Evolutionary conservation across 1,140 invertebrate genomes (phyloP), one percentile per base, ranked within the genome.

Genomic region (Popillia japonica): DNA sequence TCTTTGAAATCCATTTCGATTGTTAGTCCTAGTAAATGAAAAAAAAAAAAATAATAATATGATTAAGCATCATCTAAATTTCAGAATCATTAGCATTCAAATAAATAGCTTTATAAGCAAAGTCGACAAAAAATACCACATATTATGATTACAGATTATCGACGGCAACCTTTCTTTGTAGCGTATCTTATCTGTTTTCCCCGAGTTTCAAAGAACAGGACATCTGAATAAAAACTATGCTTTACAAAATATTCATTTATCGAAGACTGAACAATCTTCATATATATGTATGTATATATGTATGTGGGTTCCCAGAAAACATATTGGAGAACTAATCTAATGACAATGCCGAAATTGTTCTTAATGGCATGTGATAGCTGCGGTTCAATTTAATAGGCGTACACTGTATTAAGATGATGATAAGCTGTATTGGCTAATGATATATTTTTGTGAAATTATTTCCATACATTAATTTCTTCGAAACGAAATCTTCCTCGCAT

Each of bases 311-410:
- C 48, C 17, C 6, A 6, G 48, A 55, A 55, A 55, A 55, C 48
- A 17, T 55, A 55, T 55, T n/a, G 48, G 6, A 55, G 27, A 17
- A 17, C 14, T 55, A 55, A 55, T 17, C 48, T 55, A n/a, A 6
- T 55, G 48, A 55, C 48, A 55, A 55, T 55, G 48, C 48, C 48
- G 48, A 55, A 55, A 55, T 55, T 55, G 48, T 17, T 55, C 48
- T 55, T 55, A 55, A 55, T 55, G 48, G 17, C 48, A 55, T 7
- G 14, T n/a, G 48, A 55, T 55, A 55, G 3, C 48, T 17, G n/a
- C 17, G 48, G 11, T 17, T 6, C 6, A 7, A 17, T 55, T 55
- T 55, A 55, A 55, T 17, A 17, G 48, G 14, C 14, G 48, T 55
- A 55, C 6, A 17, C 14, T 14, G 14, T 17, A 55, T 55, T 17